These are phyloP conservation scores for Vidua macroura DNA, from an alignment of 2,113 vertebrate genomes.

Conservation along the genomic window DNA sequence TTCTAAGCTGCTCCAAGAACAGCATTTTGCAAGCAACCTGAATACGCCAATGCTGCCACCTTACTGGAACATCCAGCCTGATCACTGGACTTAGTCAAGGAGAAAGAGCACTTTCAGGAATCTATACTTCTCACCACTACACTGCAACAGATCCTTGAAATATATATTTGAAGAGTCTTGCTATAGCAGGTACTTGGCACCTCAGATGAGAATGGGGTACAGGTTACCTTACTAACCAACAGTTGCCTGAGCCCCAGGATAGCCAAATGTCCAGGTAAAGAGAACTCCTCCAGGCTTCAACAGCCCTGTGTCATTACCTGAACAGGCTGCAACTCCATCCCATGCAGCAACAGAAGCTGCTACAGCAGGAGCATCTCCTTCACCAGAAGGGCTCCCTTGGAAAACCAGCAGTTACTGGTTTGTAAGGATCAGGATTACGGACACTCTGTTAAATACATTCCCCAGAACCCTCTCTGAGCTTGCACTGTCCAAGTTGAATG, in stretches of 20 bases:
- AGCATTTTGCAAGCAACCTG: background rate
- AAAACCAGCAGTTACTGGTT: background rate
- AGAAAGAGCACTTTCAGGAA: background rate
- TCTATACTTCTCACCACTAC: background rate
- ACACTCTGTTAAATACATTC: accelerated
- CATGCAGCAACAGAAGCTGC: background rate
- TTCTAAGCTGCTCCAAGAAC: background rate
- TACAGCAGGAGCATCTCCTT: background rate
- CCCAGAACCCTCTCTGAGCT: background rate
- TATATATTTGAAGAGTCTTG: background rate
- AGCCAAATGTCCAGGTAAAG: background rate
- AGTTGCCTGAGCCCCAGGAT: background rate
- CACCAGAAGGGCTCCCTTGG: background rate
- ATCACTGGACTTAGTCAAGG: background rate
- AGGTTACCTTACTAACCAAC: background rate
- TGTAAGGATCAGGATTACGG: background rate
- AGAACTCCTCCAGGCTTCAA: background rate
- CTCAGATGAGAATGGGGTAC: slow-evolving; percentile 35
- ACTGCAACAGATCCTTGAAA: background rate
- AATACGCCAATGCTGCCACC: background rate
- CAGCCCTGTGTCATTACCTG: background rate
- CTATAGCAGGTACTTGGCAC: slow-evolving; percentile 30
- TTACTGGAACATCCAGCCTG: background rate
- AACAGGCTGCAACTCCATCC: background rate
- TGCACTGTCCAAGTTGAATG: accelerated